A percentile compares a stretch with the other conserved stretches of the same genome.
Evolutionary conservation across 2,888 invertebrate genomes (phyloP).

Genomic region (Cheilosia scutellata): DNA sequence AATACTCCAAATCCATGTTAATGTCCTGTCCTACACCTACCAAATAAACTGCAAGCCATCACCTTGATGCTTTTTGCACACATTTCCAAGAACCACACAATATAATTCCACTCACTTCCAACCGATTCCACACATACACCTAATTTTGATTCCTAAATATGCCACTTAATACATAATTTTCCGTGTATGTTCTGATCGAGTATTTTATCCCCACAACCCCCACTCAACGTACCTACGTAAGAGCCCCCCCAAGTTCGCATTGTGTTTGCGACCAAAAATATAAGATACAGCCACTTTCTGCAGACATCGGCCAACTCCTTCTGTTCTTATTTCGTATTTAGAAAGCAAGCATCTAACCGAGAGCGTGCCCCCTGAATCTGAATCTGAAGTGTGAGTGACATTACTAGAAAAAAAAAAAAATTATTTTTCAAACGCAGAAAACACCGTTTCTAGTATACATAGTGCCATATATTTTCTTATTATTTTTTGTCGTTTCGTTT

Average conservation of each 20-base stretch:
- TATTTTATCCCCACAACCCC: slow-evolving; percentile 15
- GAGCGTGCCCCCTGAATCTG: slow-evolving; percentile 72
- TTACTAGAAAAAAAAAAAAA: slow-evolving; percentile 43
- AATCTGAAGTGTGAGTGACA: slow-evolving; percentile 75
- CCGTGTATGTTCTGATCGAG: slow-evolving; percentile 1
- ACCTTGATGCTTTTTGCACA: too few species aligned
- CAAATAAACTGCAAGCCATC: too few species aligned
- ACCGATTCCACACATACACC: too few species aligned
- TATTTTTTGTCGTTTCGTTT: slow-evolving; percentile 56
- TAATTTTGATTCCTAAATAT: background rate
- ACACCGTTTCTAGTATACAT: slow-evolving; percentile 35
- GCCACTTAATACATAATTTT: background rate
- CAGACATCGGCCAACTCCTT: slow-evolving; percentile 61
- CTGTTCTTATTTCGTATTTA: slow-evolving; percentile 70
- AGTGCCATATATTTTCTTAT: slow-evolving; percentile 30
- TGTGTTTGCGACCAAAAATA: slow-evolving; percentile 51
- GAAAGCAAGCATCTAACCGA: slow-evolving; percentile 73
- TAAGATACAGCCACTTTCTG: slow-evolving; percentile 69
- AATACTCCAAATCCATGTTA: too few species aligned
- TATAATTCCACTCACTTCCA: too few species aligned
- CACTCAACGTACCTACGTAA: background rate
- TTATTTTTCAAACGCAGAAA: slow-evolving; percentile 34
- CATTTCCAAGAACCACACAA: too few species aligned
- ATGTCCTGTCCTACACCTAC: too few species aligned
- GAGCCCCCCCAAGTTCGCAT: background rate